A percentile compares a stretch with the other conserved stretches of the same genome.
These are phyloP conservation scores for Mugil cephalus DNA, from an alignment of 2,113 vertebrate genomes.

Conservation along the genomic window DNA sequence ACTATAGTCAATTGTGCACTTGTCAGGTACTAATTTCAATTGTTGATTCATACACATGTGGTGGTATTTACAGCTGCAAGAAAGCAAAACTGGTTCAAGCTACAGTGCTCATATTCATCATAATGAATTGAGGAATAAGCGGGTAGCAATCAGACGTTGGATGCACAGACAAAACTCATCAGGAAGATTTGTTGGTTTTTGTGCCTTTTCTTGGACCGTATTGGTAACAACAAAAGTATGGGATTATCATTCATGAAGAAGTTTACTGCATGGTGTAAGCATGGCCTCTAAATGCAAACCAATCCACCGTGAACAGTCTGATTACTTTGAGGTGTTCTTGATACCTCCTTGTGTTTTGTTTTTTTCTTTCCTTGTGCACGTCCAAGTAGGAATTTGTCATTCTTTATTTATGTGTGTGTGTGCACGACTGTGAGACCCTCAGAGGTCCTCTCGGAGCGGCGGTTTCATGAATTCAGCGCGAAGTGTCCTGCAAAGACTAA, in stretches of 20 bases:
- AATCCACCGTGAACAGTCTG: slow-evolving; percentile 1
- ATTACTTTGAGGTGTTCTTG: slow-evolving; percentile 11
- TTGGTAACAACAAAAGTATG: background rate
- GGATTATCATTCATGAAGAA: background rate
- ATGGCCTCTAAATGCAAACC: background rate
- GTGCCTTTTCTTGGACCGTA: slow-evolving; percentile 2
- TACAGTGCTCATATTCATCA: background rate
- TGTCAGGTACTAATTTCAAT: slow-evolving; percentile 4
- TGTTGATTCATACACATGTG: slow-evolving; percentile 2
- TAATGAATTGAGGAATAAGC: background rate
- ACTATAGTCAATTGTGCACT: background rate
- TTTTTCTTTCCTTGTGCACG: slow-evolving; percentile 21
- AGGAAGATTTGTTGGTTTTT: background rate
- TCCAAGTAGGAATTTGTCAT: slow-evolving; percentile 17
- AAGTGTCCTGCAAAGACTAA: slow-evolving; percentile 73
- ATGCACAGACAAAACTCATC: background rate
- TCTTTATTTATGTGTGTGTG: slow-evolving; percentile 12
- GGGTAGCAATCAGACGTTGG: background rate
- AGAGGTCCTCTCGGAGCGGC: slow-evolving; percentile 19
- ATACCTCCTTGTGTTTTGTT: slow-evolving; percentile 11
- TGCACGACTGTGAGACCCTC: slow-evolving; percentile 43
- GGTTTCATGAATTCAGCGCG: slow-evolving; percentile 60
- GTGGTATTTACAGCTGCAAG: slow-evolving; percentile 10
- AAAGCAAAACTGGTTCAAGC: too few species aligned
- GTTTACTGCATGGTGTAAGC: background rate